Evolutionary conservation across 2,888 invertebrate genomes (phyloP), one percentile per base, ranked within the genome.

Genomic region (Cryptophagus acutangulus): DNA sequence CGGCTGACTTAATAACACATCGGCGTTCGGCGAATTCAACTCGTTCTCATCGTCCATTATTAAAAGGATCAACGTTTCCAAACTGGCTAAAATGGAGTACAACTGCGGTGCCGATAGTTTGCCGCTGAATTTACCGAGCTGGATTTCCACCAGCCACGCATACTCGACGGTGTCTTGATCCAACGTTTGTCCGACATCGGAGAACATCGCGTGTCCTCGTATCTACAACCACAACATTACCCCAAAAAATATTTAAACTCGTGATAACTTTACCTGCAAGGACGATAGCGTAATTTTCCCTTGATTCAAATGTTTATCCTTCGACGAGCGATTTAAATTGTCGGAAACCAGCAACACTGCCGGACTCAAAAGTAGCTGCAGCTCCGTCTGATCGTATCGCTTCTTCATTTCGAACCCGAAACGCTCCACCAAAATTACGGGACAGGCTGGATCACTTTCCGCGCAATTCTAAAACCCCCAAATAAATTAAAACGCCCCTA

Each of bases 321-420:
- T 78, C 45, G 75, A 78, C 1, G 86, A 72, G 28, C 87, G 74
- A 30, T 81, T 78, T 5, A 84, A 71, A 52, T 80, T 81, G 60
- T 90, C 90, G 0, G 83, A 78, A 1, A 87, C 79, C 4, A 90
- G 75, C 49, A 95, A 72, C 57, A 92, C 85, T 1, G 91, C 84
- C 0, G 96, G 96, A 52, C 93, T 93, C 0, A 91, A 72, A 3
- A 91, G 67, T 1, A 97, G 75, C 65, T 99, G 97, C 4, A 99
- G 73, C 58, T 87, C 84, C 0, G 94, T 96, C 68, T 96, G 95
- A 45, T 80, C 79, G 66, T 87, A 96, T 13, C 82, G 79, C 67
- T 97, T 99, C 64, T 91, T 89, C 89, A 99, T 87, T 76, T 99
- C 99, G 67, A 99, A 95, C 1, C 92, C 93, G 51, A 99, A 82